Evolutionary conservation across 2,888 invertebrate genomes (phyloP).

Genomic region (Drosophila nr. medialis): DNA sequence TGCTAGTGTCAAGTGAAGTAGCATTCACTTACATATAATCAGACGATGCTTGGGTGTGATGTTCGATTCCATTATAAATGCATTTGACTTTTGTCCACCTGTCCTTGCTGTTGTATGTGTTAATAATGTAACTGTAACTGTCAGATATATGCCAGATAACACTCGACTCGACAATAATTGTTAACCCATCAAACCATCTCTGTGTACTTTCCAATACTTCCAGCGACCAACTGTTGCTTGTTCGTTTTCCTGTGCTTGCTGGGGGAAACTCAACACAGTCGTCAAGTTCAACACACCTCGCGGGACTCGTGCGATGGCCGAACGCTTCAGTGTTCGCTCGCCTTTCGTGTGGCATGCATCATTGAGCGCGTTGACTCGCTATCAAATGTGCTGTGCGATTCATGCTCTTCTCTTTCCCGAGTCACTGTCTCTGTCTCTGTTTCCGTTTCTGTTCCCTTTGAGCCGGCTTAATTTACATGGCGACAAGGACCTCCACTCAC

Average conservation of each 20-base stretch:
- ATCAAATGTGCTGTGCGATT: background rate
- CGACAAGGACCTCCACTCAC: conserved; percentile 14
- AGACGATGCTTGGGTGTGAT: background rate
- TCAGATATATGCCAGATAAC: conserved; percentile 1
- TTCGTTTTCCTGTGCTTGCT: background rate
- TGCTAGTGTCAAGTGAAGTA: background rate
- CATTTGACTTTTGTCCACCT: conserved; percentile 1
- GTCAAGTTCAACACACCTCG: conserved; percentile 24
- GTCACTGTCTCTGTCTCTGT: background rate
- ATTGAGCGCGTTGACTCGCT: background rate
- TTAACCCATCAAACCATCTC: background rate
- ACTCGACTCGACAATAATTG: conserved; percentile 9
- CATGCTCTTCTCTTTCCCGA: conserved; percentile 3
- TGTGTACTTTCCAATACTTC: conserved; percentile 50
- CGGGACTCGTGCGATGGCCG: conserved; percentile 14
- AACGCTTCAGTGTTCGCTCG: conserved; percentile 11
- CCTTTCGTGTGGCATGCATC: conserved; percentile 1
- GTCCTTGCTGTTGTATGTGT: background rate
- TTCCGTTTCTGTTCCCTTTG: background rate
- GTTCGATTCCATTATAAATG: conserved; percentile 1
- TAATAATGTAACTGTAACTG: background rate
- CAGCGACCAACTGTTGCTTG: conserved; percentile 59
- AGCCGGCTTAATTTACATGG: conserved; percentile 46
- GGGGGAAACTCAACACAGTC: conserved; percentile 32
- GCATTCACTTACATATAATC: background rate